phyloP scores from a whole-genome alignment of 2,797 vertebrate genomes.

The Sarcoramphus papa region DNA sequence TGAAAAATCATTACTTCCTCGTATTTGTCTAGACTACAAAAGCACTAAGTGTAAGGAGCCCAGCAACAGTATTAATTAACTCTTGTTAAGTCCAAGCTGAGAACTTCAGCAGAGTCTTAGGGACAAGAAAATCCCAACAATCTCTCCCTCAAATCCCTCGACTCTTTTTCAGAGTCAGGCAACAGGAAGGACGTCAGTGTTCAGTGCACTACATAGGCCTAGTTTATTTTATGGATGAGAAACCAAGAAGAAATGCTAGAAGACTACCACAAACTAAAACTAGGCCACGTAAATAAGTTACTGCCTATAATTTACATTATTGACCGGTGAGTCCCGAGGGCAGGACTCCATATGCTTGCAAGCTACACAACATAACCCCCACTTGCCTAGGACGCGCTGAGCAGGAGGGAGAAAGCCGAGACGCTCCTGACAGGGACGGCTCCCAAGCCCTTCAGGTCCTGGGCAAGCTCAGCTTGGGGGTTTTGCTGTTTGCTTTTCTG shows the following conservation, averaged over 20 bases:
- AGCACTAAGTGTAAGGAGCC: accelerated
- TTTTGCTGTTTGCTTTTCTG: not conserved
- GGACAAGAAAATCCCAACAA: not conserved
- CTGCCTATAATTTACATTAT: not conserved
- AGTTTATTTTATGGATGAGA: not conserved
- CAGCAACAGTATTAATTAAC: not conserved
- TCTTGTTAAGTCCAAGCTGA: not conserved
- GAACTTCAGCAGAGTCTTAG: not conserved
- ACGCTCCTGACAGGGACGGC: not conserved
- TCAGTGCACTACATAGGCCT: accelerated
- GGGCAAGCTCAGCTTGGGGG: not conserved
- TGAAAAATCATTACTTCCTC: not conserved
- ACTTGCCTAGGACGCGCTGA: accelerated
- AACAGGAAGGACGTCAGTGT: not conserved
- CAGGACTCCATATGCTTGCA: not conserved
- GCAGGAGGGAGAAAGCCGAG: no score
- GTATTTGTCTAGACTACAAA: not conserved
- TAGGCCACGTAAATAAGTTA: not conserved
- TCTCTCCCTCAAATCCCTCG: not conserved
- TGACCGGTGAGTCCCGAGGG: accelerated
- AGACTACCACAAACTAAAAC: not conserved
- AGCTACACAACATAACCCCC: accelerated
- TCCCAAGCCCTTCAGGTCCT: no score
- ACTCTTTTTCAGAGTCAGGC: not conserved
- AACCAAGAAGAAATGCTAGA: not conserved